Conservation (phyloP, 1,140 invertebrate species). For the Melipona quadrifasciata region DNA sequence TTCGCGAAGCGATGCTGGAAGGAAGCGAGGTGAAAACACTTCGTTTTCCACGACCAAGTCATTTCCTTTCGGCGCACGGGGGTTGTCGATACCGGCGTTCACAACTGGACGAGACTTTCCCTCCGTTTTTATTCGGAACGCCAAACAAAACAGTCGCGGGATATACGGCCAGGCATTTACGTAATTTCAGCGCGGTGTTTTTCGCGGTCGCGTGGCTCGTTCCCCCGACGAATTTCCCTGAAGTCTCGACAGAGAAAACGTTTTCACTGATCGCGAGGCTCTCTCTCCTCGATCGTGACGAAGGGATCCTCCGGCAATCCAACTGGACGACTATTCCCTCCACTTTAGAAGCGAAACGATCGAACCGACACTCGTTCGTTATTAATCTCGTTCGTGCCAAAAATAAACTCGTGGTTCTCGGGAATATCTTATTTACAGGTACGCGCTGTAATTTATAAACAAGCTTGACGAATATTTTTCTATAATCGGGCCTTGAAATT, state of each 20-base stretch:
- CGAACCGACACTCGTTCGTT: neutral
- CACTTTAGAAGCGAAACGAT: neutral
- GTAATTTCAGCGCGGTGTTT: constrained; percentile 20
- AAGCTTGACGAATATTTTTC: no score
- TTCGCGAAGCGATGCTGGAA: neutral
- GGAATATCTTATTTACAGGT: neutral
- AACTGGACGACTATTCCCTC: neutral
- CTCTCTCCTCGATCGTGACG: constrained; percentile 7
- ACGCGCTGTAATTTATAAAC: no score
- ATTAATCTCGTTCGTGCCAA: neutral
- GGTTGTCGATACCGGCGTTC: neutral
- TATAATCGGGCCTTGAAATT: no score
- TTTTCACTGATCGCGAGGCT: neutral
- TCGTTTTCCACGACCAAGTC: constrained; percentile 23
- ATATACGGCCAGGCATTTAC: constrained; percentile 9
- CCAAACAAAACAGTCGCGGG: neutral
- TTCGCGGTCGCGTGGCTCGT: neutral
- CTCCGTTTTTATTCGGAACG: constrained; percentile 15
- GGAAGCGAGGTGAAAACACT: neutral
- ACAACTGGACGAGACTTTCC: neutral
- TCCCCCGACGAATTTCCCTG: neutral
- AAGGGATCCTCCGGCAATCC: neutral
- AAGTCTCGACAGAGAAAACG: neutral
- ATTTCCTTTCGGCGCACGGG: neutral
- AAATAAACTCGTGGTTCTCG: neutral